These are phyloP conservation scores for Asteroscopus sphinx DNA, from an alignment of 2,888 invertebrate species.

Conservation along the genomic window DNA sequence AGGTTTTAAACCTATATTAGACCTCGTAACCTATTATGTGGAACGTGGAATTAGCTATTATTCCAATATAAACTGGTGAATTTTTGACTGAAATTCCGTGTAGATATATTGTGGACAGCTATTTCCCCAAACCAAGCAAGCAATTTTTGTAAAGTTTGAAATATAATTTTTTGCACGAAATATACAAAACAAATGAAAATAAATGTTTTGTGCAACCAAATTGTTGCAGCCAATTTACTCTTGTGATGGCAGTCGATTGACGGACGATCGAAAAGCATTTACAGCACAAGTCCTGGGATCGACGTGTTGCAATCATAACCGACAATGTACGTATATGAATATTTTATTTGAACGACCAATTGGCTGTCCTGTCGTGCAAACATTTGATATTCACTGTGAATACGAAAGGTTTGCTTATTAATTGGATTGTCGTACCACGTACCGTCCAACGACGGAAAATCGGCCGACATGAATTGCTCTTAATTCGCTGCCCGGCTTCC, in stretches of 20 bases:
- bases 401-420: conserved; percentile 86
- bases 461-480: conserved; percentile 81
- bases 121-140: no score
- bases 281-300: conserved; percentile 40
- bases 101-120: no score
- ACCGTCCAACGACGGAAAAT: conserved; percentile 73
- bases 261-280: conserved; percentile 45
- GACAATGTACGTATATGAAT: conserved; percentile 82
- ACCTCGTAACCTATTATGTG: no score
- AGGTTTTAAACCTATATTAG: conserved; percentile 14
- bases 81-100: no score
- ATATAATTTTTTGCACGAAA: not conserved
- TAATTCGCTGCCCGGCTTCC: conserved; percentile 75
- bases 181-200: conserved; percentile 1
- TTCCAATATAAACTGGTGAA: no score
- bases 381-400: conserved; percentile 85
- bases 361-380: conserved; percentile 75
- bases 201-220: conserved; percentile 9
- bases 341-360: conserved; percentile 83
- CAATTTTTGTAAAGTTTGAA: no score
- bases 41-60: no score
- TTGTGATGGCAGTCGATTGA: conserved; percentile 28
- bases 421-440: conserved; percentile 83
- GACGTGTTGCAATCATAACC: conserved; percentile 67
- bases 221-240: conserved; percentile 14